These are phyloP conservation scores for Hycleus cichorii DNA, from an alignment of 1,140 invertebrate genomes.

Conservation along the genomic window DNA sequence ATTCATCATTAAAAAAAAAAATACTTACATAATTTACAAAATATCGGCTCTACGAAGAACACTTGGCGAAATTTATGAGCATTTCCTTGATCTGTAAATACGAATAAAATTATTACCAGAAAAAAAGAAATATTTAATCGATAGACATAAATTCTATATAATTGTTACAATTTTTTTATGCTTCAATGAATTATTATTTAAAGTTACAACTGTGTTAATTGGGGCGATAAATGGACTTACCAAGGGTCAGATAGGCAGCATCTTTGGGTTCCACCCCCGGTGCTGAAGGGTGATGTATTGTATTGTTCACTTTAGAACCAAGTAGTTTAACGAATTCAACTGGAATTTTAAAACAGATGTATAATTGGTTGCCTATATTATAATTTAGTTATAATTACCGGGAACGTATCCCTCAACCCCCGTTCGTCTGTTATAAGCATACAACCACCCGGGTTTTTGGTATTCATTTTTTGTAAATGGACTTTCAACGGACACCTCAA, in stretches of 20 bases:
- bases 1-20: not conserved
- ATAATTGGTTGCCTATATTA: constrained; percentile 9
- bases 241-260: too few relatives aligned
- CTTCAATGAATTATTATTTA: too few relatives aligned
- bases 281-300: constrained; percentile 34
- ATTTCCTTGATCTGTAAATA: too few relatives aligned
- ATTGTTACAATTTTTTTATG: too few relatives aligned
- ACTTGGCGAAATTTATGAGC: constrained; percentile 19
- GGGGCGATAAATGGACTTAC: too few relatives aligned
- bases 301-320: constrained; percentile 33
- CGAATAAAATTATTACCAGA: too few relatives aligned
- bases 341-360: constrained; percentile 15
- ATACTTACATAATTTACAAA: constrained; percentile 49
- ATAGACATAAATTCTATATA: too few relatives aligned
- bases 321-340: constrained; percentile 33
- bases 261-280: constrained; percentile 22
- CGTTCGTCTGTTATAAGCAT: constrained; percentile 34
- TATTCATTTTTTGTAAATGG: constrained; percentile 11
- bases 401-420: constrained; percentile 29
- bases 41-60: constrained; percentile 46
- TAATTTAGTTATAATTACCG: constrained; percentile 20
- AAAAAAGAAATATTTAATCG: too few relatives aligned
- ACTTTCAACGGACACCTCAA: constrained; percentile 27
- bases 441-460: constrained; percentile 14
- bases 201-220: too few relatives aligned